phyloP scores from a whole-genome alignment of 2,113 vertebrate genomes.

The Typhlomys cinereus region DNA sequence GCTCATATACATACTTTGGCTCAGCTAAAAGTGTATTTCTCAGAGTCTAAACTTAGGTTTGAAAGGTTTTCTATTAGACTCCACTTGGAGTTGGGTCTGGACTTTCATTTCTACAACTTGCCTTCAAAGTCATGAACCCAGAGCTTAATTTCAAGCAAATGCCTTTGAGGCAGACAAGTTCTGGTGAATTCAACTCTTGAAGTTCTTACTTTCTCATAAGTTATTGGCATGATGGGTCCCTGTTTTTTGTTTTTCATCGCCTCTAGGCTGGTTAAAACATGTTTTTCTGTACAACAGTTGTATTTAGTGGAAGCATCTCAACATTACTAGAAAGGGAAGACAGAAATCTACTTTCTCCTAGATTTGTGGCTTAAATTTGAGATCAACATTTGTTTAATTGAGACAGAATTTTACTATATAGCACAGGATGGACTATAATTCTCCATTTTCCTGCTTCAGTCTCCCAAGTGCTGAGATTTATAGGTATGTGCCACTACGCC shows the following conservation, averaged over 20 bases:
- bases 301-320: slow-evolving; percentile 22
- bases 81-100: not conserved
- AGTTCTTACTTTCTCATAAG: not conserved
- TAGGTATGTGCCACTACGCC: not conserved
- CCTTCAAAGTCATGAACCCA: not conserved
- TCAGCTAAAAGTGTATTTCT: not conserved
- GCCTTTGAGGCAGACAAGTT: not conserved
- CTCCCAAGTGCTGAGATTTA: not conserved
- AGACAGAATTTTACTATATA: not conserved
- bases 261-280: slow-evolving; percentile 3
- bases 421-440: not conserved
- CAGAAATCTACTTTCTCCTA: slow-evolving; percentile 15
- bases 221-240: not conserved
- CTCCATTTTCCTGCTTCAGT: not conserved
- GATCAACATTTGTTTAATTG: not conserved
- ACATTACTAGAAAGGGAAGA: slow-evolving; percentile 28
- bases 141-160: not conserved
- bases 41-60: not conserved
- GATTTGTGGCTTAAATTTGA: slow-evolving; percentile 27
- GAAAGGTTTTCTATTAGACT: not conserved
- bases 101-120: not conserved
- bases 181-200: not conserved
- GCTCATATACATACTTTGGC: not conserved
- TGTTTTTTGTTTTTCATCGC: not conserved
- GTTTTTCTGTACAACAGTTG: not conserved